Base-by-base conservation (phyloP, 2,797 vertebrate genomes). In the Heteromormyrus szaboi region DNA sequence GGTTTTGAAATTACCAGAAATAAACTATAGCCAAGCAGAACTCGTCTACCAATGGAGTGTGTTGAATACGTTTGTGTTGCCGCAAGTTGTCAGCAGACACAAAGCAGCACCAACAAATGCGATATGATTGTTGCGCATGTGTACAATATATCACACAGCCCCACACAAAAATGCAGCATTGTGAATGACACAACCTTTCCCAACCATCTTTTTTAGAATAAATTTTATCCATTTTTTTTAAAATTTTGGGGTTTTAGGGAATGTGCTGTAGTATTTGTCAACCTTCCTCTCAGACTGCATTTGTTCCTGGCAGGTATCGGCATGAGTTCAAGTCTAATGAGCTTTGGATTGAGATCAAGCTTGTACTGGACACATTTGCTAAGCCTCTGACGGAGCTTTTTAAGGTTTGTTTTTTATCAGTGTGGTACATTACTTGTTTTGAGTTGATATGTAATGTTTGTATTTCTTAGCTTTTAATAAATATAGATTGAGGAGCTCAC, bases 241-340 rank as follows among this genome's bases (percentile, higher is more conserved):
- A 14, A 17, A 0, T 5, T 17, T 41, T 4, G 33, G 4, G 17
- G 8, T 79, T 33, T 72, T 41, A 76, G 33, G 7, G 22, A 22
- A 1, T 51, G 11, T 51, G n/a, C 22, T 84, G 76, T 46, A 46
- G 5, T 51, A 25, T 12, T 48, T 51, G 9, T 84, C 81, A 51
- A 6, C n/a, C 22, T 25, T 51, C 22, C 22, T 25, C 81, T 84
- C 17, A 12, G 81, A 25, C 44, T 84, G 8, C 1, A 1, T 84
- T 48, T 84, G 44, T 84, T 12, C 81, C 46, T 51, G 22, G 33
- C 84, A 99, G 99, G 94, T 99, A 99, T 89, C 98, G 99, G 7
- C 99, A 99, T 90, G 99, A 99, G 92, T 99, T 99, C 93, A 99
- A 99, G 92, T 99, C 99, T 89, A 99, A 99, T 62, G 99, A 99